Conservation (phyloP, 1,140 invertebrate species). For the Saccostrea glomerata region DNA sequence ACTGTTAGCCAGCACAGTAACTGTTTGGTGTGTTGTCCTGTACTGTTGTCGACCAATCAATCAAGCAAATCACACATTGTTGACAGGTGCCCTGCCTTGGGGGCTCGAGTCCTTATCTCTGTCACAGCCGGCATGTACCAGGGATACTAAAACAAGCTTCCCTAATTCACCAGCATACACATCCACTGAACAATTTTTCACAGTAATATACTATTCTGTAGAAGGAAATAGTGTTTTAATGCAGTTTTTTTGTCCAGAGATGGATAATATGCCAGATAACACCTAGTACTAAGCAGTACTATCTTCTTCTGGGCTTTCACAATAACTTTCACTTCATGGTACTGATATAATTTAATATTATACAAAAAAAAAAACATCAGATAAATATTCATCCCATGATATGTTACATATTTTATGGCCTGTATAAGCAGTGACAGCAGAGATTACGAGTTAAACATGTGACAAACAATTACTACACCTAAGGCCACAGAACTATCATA, state of each 20-base stretch:
- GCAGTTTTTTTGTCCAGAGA: not conserved
- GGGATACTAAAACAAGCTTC: conserved; percentile 25
- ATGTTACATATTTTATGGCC: not conserved
- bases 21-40: conserved; percentile 11
- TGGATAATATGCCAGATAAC: not conserved
- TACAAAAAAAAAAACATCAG: not conserved
- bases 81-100: conserved; percentile 13
- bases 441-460: not conserved
- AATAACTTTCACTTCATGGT: conserved; percentile 12
- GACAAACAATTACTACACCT: not conserved
- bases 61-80: not conserved
- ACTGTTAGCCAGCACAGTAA: not conserved
- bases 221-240: not conserved
- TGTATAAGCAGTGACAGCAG: not conserved
- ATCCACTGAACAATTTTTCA: not conserved
- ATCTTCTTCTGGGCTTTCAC: not conserved
- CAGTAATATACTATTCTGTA: not conserved
- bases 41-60: not conserved
- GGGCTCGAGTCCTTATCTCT: conserved; percentile 13
- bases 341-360: conserved; percentile 12
- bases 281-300: not conserved
- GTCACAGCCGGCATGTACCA: conserved; percentile 34
- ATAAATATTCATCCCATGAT: not conserved
- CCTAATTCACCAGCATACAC: conserved; percentile 19
- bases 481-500: not conserved